These are phyloP conservation scores for Nannoperca australis DNA, from an alignment of 2,797 vertebrate species.

Conservation along the genomic window DNA sequence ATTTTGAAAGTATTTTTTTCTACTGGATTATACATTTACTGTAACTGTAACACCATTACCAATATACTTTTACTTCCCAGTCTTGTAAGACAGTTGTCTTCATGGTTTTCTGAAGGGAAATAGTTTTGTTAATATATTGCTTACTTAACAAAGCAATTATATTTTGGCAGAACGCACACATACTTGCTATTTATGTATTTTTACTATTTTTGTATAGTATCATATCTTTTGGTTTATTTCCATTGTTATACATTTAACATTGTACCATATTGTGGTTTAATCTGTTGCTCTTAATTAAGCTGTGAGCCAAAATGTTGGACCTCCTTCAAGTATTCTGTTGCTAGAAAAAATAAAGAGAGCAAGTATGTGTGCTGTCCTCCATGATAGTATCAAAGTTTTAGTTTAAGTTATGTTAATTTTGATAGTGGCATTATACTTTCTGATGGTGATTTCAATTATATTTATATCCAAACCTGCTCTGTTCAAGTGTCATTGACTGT, in stretches of 20 bases:
- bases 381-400: background rate
- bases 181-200: slow-evolving; percentile 31
- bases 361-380: slow-evolving; percentile 32
- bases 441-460: background rate
- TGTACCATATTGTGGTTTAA: background rate
- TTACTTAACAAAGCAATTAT: background rate
- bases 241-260: background rate
- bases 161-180: slow-evolving; percentile 21
- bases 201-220: background rate
- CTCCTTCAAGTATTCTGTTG: background rate
- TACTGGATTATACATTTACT: background rate
- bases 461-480: background rate
- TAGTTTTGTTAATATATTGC: background rate
- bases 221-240: background rate
- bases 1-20: background rate
- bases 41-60: background rate
- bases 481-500: background rate
- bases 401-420: background rate
- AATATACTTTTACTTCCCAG: slow-evolving; percentile 17
- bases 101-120: slow-evolving; percentile 20
- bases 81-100: slow-evolving; percentile 38
- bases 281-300: background rate
- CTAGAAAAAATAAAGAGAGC: background rate
- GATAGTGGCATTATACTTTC: slow-evolving; percentile 3
- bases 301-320: background rate